Conservation (phyloP, 2,797 vertebrate genomes). For the Sebastes hubbsi region DNA sequence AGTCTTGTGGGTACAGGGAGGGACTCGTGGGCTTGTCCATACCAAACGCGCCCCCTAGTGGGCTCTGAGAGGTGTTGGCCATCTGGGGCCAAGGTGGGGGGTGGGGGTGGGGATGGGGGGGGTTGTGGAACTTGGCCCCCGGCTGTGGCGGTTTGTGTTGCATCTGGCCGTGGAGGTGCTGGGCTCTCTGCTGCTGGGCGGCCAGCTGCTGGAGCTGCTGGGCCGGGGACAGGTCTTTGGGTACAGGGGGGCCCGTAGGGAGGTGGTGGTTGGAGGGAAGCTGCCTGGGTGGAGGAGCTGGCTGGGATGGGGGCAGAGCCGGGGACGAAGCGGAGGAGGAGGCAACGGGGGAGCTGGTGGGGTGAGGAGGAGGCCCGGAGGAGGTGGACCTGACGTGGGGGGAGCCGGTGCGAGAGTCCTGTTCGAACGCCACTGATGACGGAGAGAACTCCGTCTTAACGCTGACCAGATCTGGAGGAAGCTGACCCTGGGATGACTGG, state of each 20-base stretch:
- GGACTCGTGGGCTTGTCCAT: slow-evolving; percentile 93
- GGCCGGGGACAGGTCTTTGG: slow-evolving; percentile 93
- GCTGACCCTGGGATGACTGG: slow-evolving; percentile 82
- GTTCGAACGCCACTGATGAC: slow-evolving; percentile 87
- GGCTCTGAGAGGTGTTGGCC: slow-evolving; percentile 86
- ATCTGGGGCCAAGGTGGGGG: slow-evolving; percentile 86
- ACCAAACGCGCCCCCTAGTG: slow-evolving; percentile 84
- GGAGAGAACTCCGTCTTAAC: slow-evolving; percentile 96
- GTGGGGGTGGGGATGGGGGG: slow-evolving; percentile 82
- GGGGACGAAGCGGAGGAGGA: slow-evolving; percentile 84
- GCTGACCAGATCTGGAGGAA: slow-evolving; percentile 85
- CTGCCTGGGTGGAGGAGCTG: slow-evolving; percentile 82
- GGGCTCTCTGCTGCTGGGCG: slow-evolving; percentile 92
- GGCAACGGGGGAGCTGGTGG: slow-evolving; percentile 85
- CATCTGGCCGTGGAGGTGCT: slow-evolving; percentile 89
- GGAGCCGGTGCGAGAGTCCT: slow-evolving; percentile 87
- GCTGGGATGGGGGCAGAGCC: slow-evolving; percentile 76
- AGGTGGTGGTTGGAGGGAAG: slow-evolving; percentile 81
- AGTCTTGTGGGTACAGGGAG: slow-evolving; percentile 90
- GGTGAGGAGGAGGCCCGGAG: slow-evolving; percentile 85
- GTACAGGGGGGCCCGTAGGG: slow-evolving; percentile 79
- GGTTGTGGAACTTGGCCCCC: slow-evolving; percentile 75
- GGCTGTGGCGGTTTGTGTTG: slow-evolving; percentile 76
- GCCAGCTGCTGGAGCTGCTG: slow-evolving; percentile 97
- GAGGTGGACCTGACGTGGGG: slow-evolving; percentile 88